phyloP scores from a whole-genome alignment of 2,888 invertebrate genomes.

The Drosophila mimetica region DNA sequence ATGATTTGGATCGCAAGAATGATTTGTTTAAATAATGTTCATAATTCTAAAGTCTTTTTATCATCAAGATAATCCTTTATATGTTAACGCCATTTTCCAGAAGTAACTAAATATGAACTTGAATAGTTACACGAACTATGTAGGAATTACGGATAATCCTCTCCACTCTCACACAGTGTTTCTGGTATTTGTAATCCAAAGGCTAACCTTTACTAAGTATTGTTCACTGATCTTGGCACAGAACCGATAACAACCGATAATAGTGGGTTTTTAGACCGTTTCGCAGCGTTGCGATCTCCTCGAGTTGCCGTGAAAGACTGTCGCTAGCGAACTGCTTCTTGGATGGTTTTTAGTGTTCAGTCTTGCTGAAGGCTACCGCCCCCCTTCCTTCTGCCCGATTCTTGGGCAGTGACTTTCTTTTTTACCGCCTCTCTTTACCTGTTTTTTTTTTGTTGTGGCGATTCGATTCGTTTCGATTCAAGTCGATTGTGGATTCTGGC shows the following conservation, averaged over 20 bases:
- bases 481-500: constrained; percentile 54
- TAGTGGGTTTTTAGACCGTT: constrained; percentile 44
- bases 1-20: too few species aligned
- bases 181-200: constrained; percentile 20
- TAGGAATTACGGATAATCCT: constrained; percentile 10
- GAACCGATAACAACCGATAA: constrained; percentile 37
- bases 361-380: constrained; percentile 33
- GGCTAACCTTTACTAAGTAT: constrained; percentile 40
- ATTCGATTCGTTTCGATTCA: constrained; percentile 64
- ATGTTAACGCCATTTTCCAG: neutral
- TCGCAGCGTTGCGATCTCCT: constrained; percentile 53
- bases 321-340: constrained; percentile 76
- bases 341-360: constrained; percentile 72
- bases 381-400: constrained; percentile 49
- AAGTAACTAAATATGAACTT: neutral
- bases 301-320: constrained; percentile 80
- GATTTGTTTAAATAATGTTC: neutral
- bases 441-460: constrained; percentile 53
- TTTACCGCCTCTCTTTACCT: constrained; percentile 59
- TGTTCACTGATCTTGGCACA: constrained; percentile 30
- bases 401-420: constrained; percentile 68
- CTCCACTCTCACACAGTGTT: constrained; percentile 5
- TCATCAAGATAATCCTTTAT: neutral
- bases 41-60: neutral
- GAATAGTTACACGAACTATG: neutral